Base-by-base conservation (phyloP, 1,140 invertebrate species). In the Drosophila sp. region DNA sequence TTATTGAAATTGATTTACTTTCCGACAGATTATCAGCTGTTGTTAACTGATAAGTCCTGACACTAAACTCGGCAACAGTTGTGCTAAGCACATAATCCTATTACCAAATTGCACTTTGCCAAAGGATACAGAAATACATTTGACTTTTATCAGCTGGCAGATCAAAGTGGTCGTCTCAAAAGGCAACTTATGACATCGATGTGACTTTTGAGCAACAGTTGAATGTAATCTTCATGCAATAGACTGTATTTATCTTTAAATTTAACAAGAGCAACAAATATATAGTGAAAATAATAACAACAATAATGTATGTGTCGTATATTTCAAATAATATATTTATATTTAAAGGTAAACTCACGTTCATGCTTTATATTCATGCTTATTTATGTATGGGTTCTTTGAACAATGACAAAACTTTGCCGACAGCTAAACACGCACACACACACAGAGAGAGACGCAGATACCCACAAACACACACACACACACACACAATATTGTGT, bases 331-430 rank as follows among this genome's bases (percentile, higher is more conserved):
- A 21, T 36, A 25, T 13, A 25, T 25, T 59, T 61, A 21, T 16
- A 56, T 58, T 58, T 11, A 43, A 32, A 13, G 27, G 21, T 16
- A 34, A 18, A 48, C 4, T 21, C 21, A 21, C 21, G 21, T 21
- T 21, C 4, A 2, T 27, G 45, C 40, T 69, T 56, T 25, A 32
- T 59, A 67, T 66, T 50, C 56, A 66, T 54, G 43, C 57, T 57
- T 62, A 70, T 57, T 70, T 69, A 70, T 70, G 45, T 62, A 62
- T 62, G 72, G 58, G 27, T 58, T 34, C n/a, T 54, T 57, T 16
- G 56, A 74, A 71, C 71, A 72, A 76, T 76, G 59, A 43, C 78
- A 59, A 84, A 81, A 87, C 76, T 84, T 81, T 64, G 74, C 78
- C 73, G 62, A 72, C 73, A 76, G 69, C 72, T 63, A 74, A 62